Evolutionary conservation across 1,140 invertebrate species (phyloP), one percentile per base, ranked within the genome.

Genomic region (Drosophila ogumai): DNA sequence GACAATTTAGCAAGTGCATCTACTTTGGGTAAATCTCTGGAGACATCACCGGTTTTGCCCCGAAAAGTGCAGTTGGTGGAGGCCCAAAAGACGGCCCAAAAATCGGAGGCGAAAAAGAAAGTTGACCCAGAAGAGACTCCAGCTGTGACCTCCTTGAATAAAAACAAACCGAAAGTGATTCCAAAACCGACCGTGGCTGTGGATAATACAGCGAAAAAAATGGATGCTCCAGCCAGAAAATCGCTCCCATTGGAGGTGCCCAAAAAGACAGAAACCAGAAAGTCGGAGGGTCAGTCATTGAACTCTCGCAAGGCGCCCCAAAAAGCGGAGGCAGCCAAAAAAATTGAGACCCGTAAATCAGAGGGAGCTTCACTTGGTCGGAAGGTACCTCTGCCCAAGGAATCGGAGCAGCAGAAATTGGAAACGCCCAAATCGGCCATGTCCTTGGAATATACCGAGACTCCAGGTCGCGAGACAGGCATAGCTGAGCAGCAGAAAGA

Each of bases 101-200:
- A 71, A 52, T 34, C 38, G 6, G 66, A 73, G 17, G 8, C 1
- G 1, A 50, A 41, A 40, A 46, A 22, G 38, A 72, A 59, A 10
- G 12, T 36, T 22, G 60, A 50, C 15, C 10, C 40, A 13, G 32
- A 44, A 13, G 32, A 44, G 12, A n/a, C 2, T 22, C 13, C 31
- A 59, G 10, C 32, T n/a, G 0, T 17, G 17, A 9, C n/a, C 17
- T 8, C n/a, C 10, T 19, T 52, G 49, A 31, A 34, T 34, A 52
- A 65, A 38, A n/a, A 8, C 38, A 17, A 32, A 12, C 13, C 7
- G 12, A 58, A 22, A 32, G 28, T 15, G 17, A 1, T 7, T 0
- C 4, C n/a, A 4, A 46, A 47, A 7, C 17, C 38, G 0, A 31
- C 12, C 10, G n/a, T 17, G 17, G 2, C 34, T 15, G 17, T 25